Percentiles rank a stretch among this genome's conserved stretches.
These are phyloP conservation scores for Phataginus tricuspis DNA, from an alignment of 2,797 vertebrate species.

Conservation along the genomic window DNA sequence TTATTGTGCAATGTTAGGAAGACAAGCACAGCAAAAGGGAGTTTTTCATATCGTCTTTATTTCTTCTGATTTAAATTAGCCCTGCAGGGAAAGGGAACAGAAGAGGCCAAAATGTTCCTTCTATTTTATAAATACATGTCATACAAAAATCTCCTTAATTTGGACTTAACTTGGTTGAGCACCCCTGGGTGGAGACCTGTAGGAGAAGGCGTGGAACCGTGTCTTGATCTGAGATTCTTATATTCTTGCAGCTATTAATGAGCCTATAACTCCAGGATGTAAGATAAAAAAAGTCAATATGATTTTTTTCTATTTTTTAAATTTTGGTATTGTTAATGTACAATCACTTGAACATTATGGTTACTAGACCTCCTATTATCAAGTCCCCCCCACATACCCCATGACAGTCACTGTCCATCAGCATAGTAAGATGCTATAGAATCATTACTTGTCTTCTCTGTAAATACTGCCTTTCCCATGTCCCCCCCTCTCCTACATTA, in stretches of 20 bases:
- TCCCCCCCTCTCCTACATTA: too few relatives aligned
- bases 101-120: slow-evolving; percentile 20
- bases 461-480: too few relatives aligned
- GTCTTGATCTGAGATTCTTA: not conserved
- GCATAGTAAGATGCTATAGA: too few relatives aligned
- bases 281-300: not conserved
- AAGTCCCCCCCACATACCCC: too few relatives aligned
- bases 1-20: slow-evolving; percentile 8
- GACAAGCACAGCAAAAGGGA: not conserved
- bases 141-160: not conserved
- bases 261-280: not conserved
- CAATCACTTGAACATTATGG: too few relatives aligned
- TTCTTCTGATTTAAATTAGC: slow-evolving; percentile 57
- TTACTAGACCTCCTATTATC: too few relatives aligned
- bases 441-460: too few relatives aligned
- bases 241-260: not conserved
- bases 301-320: not conserved
- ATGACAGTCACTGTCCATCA: too few relatives aligned
- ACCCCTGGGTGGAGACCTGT: not conserved
- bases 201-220: not conserved
- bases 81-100: not conserved
- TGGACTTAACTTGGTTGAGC: not conserved
- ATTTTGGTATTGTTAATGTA: too few relatives aligned
- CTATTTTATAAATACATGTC: not conserved
- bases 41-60: not conserved